phyloP scores from a whole-genome alignment of 2,888 invertebrate genomes.

The Ceraclea dissimilis region DNA sequence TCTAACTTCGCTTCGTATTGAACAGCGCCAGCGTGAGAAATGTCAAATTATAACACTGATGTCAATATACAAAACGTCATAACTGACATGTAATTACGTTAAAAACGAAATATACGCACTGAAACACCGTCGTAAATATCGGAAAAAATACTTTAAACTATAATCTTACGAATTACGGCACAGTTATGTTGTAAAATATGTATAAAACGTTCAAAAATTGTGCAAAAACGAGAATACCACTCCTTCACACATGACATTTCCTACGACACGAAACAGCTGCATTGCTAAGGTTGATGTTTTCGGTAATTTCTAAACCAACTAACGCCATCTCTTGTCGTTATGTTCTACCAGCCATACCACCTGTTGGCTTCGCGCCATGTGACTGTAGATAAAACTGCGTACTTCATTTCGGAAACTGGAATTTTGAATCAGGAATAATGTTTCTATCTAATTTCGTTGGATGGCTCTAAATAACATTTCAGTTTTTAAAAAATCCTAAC shows the following conservation, averaged over 20 bases:
- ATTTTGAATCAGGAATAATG: background rate
- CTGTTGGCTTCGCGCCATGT: conserved; percentile 18
- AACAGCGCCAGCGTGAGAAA: conserved; percentile 10
- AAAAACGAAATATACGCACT: conserved; percentile 14
- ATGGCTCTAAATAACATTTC: background rate
- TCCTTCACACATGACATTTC: conserved; percentile 20
- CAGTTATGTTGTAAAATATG: conserved; percentile 1
- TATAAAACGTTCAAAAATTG: conserved; percentile 14
- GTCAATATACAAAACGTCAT: conserved; percentile 23
- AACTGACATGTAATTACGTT: conserved; percentile 9
- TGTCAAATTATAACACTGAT: conserved; percentile 17
- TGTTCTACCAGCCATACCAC: conserved; percentile 13
- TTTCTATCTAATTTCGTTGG: background rate
- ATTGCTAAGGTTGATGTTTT: conserved; percentile 3
- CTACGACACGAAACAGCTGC: conserved; percentile 19
- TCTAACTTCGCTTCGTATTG: background rate
- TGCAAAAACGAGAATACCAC: conserved; percentile 18
- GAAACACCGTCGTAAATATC: conserved; percentile 4
- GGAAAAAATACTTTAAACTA: conserved; percentile 4
- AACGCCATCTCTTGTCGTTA: conserved; percentile 23
- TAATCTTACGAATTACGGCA: background rate
- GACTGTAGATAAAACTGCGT: background rate
- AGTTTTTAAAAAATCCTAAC: no score
- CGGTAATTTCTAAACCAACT: conserved; percentile 12
- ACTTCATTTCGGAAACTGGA: background rate